Conservation (phyloP, 2,797 vertebrate species). For the Siniperca undulata region DNA sequence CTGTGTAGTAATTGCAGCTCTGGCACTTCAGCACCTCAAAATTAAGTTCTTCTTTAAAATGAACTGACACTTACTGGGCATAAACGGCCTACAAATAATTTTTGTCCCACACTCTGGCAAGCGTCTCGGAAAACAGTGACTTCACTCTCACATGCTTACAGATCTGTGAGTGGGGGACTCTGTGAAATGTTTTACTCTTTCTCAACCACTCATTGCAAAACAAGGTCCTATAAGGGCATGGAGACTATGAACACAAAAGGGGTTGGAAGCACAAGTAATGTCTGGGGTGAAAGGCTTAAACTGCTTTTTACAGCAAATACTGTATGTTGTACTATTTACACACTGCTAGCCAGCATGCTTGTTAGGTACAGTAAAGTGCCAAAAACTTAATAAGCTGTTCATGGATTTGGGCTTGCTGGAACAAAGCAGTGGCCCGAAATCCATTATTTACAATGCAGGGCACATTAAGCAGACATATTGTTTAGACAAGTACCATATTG, state of each 20-base stretch:
- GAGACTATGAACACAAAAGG: constrained; percentile 51
- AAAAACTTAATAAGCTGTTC: constrained; percentile 3
- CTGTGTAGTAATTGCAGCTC: neutral
- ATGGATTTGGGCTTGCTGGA: constrained; percentile 4
- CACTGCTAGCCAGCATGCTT: constrained; percentile 11
- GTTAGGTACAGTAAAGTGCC: constrained; percentile 10
- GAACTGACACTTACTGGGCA: constrained; percentile 52
- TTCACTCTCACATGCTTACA: constrained; percentile 83
- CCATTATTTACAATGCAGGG: constrained; percentile 59
- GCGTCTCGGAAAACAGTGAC: constrained; percentile 81
- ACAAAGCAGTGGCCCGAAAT: constrained; percentile 34
- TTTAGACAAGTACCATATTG: constrained; percentile 60
- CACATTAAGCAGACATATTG: constrained; percentile 56
- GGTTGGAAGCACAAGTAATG: constrained; percentile 45
- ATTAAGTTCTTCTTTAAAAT: constrained; percentile 27
- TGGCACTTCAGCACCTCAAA: constrained; percentile 15
- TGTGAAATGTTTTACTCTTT: constrained; percentile 81
- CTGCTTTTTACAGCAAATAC: constrained; percentile 21
- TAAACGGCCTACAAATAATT: constrained; percentile 65
- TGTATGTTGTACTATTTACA: constrained; percentile 31
- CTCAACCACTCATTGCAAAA: constrained; percentile 75
- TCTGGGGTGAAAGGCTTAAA: constrained; percentile 38
- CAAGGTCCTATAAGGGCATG: constrained; percentile 82
- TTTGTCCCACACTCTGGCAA: constrained; percentile 77
- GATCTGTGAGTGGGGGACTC: constrained; percentile 72